Evolutionary conservation across 1,140 invertebrate genomes (phyloP), one percentile per base, ranked within the genome.

Genomic region (Parapsyche elsis): DNA sequence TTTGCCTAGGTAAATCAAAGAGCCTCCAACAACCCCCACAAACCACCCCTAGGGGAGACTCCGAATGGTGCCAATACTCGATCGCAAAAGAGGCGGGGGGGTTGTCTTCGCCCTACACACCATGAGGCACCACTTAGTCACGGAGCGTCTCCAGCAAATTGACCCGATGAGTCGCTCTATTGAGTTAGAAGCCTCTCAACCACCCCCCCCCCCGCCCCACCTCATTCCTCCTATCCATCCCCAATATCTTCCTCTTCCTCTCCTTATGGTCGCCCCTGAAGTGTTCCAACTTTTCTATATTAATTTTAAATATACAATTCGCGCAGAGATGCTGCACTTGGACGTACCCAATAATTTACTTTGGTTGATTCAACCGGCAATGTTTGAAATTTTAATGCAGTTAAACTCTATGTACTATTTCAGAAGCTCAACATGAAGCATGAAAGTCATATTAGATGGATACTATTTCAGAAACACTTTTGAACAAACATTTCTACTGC

Each of bases 141-240:
- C 80, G 80, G 78, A 81, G 80, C 80, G 77, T 81, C 80, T 81
- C 76, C 76, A 71, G 78, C 76, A 81, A 81, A 81, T 81, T 81
- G 80, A 81, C 80, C 80, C 80, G 80, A 81, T 81, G 80, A 81
- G 77, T 76, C 80, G 71, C 76, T 79, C 80, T 81, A 81, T 81
- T 81, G 80, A 81, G 80, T 81, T 81, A 81, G 75, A 21, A 71
- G 76, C 45, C 80, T 76, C 76, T 70, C 61, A 14, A 30, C 76
- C 49, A 24, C 67, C 64, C 45, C 70, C 80, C 64, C 23, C 49
- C 71, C 70, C 67, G 73, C 24, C 74, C 73, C 61, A 70, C n/a
- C n/a, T 38, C 9, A 12, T 53, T 9, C 75, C 46, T 14, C 49
- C 46, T 30, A n/a, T n/a, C n/a, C n/a, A n/a, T n/a, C n/a, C n/a